phyloP scores from a whole-genome alignment of 1,140 invertebrate genomes.

The Bombus waltoni region DNA sequence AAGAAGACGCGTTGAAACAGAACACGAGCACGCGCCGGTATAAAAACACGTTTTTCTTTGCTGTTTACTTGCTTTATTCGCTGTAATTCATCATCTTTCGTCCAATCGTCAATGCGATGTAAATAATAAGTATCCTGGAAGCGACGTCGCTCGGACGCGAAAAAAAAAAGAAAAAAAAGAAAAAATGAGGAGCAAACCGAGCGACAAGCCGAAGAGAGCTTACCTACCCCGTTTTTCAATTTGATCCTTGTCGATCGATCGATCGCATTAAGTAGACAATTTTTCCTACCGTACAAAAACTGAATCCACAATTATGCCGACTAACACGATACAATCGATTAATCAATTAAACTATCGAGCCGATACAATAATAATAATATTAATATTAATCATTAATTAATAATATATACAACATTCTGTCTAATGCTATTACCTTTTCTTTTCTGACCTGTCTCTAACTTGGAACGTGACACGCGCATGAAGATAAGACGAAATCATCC shows the following conservation, averaged over 20 bases:
- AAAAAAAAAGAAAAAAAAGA: neutral
- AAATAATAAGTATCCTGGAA: slow-evolving; percentile 23
- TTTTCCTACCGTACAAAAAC: slow-evolving; percentile 69
- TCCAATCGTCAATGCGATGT: slow-evolving; percentile 17
- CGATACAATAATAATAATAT: slow-evolving; percentile 73
- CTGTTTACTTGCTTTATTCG: slow-evolving; percentile 38
- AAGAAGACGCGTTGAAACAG: neutral
- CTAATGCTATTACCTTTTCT: slow-evolving; percentile 62
- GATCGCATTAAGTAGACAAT: slow-evolving; percentile 51
- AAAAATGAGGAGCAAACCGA: no score
- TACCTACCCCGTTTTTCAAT: slow-evolving; percentile 16
- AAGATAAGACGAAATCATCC: slow-evolving; percentile 26
- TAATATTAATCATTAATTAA: slow-evolving; percentile 77
- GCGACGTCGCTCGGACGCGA: neutral
- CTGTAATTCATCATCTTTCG: slow-evolving; percentile 1
- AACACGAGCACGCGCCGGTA: neutral
- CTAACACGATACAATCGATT: slow-evolving; percentile 74
- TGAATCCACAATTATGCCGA: slow-evolving; percentile 74
- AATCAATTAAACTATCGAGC: slow-evolving; percentile 77
- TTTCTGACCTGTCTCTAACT: slow-evolving; percentile 68
- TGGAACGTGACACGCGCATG: slow-evolving; percentile 65
- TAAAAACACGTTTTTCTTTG: slow-evolving; percentile 43
- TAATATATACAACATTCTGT: slow-evolving; percentile 78
- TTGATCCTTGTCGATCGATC: slow-evolving; percentile 54
- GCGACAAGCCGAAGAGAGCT: neutral